phyloP scores from a whole-genome alignment of 2,797 vertebrate species.

The Amazona finschi region DNA sequence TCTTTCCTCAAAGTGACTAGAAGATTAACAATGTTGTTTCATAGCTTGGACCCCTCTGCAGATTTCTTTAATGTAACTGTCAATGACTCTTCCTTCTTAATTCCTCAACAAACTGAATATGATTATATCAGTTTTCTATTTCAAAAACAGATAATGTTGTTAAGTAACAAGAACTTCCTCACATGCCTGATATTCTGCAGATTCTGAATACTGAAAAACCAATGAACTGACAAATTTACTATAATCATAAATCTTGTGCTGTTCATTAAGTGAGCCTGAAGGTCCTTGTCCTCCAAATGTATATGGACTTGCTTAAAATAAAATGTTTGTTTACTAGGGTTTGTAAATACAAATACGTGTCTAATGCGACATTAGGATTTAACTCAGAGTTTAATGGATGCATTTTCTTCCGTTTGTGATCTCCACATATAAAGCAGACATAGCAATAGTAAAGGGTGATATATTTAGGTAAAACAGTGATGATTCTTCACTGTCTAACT shows the following conservation, averaged over 20 bases:
- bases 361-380: background rate
- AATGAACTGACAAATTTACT: background rate
- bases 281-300: background rate
- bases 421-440: background rate
- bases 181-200: background rate
- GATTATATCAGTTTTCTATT: background rate
- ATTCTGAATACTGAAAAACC: background rate
- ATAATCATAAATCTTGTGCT: background rate
- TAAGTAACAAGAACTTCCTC: background rate
- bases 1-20: background rate
- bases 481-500: background rate
- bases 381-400: background rate
- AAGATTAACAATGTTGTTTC: slow-evolving; percentile 2
- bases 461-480: background rate
- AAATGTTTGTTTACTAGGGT: background rate
- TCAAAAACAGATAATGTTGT: background rate
- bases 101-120: background rate
- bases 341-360: background rate
- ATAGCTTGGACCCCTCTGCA: background rate
- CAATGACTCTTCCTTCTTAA: background rate
- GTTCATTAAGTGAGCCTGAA: background rate
- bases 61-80: background rate
- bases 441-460: background rate
- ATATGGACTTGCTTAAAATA: background rate
- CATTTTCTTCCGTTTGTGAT: background rate